Evolutionary conservation across 2,797 vertebrate genomes (phyloP), one percentile per base, ranked within the genome.

Genomic region (Astyanax mexicanus): DNA sequence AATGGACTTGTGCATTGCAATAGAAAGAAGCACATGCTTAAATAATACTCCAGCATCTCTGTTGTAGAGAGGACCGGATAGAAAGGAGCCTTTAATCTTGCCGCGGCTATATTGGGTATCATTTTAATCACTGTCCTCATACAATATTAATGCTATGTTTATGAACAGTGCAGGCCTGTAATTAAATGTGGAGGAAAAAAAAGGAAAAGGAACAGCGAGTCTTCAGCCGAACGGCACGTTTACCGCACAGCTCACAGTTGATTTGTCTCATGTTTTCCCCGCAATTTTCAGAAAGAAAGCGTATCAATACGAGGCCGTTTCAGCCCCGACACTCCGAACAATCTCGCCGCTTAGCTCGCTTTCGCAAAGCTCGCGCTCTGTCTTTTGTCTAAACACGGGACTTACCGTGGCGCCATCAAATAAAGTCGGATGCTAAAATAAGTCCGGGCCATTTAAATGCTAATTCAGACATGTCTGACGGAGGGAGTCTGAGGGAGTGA

Each of bases 391-490:
- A 67, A 62, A 69, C 38, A 45, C 72, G 68, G 81, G 80, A 82
- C 77, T 82, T n/a, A 80, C 76, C 77, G 74, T 73, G 80, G 77
- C 83, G 79, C 82, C 82, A 80, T 85, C 78, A 83, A 83, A 85
- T 86, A 81, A 84, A 60, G 69, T 80, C 74, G 25, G 57, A 72
- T 83, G 78, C 82, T 84, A 82, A 85, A 88, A 87, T 76, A 85
- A 80, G 80, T 81, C 81, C 68, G 79, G 79, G 86, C 80, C 85
- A 89, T 89, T 90, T 89, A 88, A 88, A 90, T 89, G 84, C 84
- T 84, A 87, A 87, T 90, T 85, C 83, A 1, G 70, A 73, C 75
- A 84, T 71, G 75, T 70, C 64, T 69, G 75, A 55, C 45, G n/a
- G 42, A 72, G 69, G 45, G 21, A 32, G 13, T n/a, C 45, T n/a